Percentiles rank a stretch among this genome's conserved stretches.
These are phyloP conservation scores for Cercocebus atys DNA, from an alignment of 2,113 vertebrate species.

Conservation along the genomic window DNA sequence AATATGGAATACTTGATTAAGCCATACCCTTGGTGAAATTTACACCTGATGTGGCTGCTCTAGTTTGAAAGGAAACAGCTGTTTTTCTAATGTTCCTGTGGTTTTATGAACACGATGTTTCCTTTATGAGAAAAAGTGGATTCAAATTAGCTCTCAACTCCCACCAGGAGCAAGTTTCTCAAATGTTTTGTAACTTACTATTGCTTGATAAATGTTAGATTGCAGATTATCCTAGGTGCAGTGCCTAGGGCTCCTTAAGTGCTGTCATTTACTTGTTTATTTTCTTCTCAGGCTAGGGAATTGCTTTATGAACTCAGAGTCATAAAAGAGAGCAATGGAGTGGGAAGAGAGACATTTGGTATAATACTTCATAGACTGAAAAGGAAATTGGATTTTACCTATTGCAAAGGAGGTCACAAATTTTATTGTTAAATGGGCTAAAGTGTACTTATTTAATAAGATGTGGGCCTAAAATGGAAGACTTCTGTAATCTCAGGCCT, in stretches of 20 bases:
- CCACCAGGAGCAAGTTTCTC: conserved; percentile 72
- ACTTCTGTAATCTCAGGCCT: not conserved
- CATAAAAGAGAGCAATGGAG: conserved; percentile 63
- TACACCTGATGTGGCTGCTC: conserved; percentile 51
- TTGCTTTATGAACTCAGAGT: conserved; percentile 68
- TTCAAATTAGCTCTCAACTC: conserved; percentile 69
- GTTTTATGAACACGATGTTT: conserved; percentile 73
- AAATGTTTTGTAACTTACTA: conserved; percentile 66
- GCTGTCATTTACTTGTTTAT: conserved; percentile 76
- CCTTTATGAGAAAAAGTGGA: conserved; percentile 75
- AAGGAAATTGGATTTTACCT: conserved; percentile 76
- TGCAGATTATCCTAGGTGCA: conserved; percentile 69
- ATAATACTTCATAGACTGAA: conserved; percentile 61
- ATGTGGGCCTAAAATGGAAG: not conserved
- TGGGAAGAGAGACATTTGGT: conserved; percentile 63
- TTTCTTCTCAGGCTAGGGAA: conserved; percentile 68
- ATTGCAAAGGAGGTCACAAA: conserved; percentile 64
- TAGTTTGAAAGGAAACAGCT: conserved; percentile 73
- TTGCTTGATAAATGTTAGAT: conserved; percentile 72
- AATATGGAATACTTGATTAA: conserved; percentile 57
- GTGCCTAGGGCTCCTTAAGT: conserved; percentile 64
- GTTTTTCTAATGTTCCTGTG: conserved; percentile 68
- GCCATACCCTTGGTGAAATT: conserved; percentile 51
- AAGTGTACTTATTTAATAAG: conserved; percentile 44
- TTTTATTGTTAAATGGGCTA: conserved; percentile 68